These are phyloP conservation scores for Cryptoblepharus egeriae DNA, from an alignment of 2,797 vertebrate species.

Conservation along the genomic window DNA sequence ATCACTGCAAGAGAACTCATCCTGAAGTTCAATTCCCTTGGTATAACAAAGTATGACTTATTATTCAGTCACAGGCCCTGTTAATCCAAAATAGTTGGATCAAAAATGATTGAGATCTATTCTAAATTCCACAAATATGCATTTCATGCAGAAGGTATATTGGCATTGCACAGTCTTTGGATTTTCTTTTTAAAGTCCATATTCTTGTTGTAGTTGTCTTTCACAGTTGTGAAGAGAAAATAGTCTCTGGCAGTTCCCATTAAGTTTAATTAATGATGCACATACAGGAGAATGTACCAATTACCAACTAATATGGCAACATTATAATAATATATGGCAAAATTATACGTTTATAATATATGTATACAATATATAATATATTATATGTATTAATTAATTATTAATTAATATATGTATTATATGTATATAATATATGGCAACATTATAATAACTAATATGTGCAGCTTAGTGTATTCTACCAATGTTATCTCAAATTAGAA, in stretches of 20 bases:
- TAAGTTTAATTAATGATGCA: not conserved
- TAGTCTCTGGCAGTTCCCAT: not conserved
- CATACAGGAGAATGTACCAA: not conserved
- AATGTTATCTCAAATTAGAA: not conserved
- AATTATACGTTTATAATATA: no score
- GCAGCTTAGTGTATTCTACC: not conserved
- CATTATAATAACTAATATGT: no score
- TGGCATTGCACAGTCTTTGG: not conserved
- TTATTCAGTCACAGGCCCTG: not conserved
- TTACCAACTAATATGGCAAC: not conserved
- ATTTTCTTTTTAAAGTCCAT: slow-evolving; percentile 4
- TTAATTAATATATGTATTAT: no score
- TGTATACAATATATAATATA: no score
- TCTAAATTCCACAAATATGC: slow-evolving; percentile 5
- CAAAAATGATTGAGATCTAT: slow-evolving; percentile 1
- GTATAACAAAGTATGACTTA: not conserved
- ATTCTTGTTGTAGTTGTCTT: not conserved
- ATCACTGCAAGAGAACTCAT: slow-evolving; percentile 12
- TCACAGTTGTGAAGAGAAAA: not conserved
- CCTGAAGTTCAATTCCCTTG: not conserved
- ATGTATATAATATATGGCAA: no score
- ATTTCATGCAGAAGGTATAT: not conserved
- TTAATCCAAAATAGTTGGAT: slow-evolving; percentile 16
- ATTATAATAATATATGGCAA: no score
- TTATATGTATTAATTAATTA: no score